Base-by-base conservation (phyloP, 2,888 invertebrate genomes). In the Dryococelus australis region DNA sequence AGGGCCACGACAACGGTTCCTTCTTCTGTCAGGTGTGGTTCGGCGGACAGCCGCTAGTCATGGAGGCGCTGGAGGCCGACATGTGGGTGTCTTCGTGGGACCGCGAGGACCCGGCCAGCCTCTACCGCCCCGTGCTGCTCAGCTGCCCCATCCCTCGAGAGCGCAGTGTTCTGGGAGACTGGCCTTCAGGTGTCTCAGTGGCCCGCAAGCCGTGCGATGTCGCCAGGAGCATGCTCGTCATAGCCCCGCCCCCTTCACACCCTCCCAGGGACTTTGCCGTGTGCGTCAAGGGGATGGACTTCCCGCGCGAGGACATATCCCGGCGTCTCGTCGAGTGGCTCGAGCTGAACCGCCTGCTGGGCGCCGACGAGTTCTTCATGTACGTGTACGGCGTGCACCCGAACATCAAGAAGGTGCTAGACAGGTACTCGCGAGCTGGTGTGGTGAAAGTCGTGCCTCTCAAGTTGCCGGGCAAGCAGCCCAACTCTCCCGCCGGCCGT, bases 231-330 rank as follows among this genome's bases (percentile, higher is more conserved):
- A 92, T 92, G 35, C 92, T 94, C 87, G 86, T 90, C 65, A 89
- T 94, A 87, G 90, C 91, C 87, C 85, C 88, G 28, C 86, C 92
- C 24, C 87, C 88, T 53, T 89, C 89, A 87, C 87, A 89, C 87
- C 24, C 28, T 35, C 20, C 24, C 13, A 16, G 24, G 10, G 92
- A 93, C 79, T 95, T 96, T 89, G 95, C 95, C 20, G 92, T 96
- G 83, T 96, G 96, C 90, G 95, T 96, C 2, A 96, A 96, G 92
- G 96, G 96, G 87, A 92, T 96, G 92, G 94, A 94, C 90, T 96
- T 96, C 90, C 91, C 93, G 85, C 93, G 93, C 89, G 95, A 96
- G 90, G 87, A 87, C 28, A 94, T 95, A 85, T 94, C 95, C 8
- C 92, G 92, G 43, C 93, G 93, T 87, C 91, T 97, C 85, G 92